Base-by-base conservation (phyloP, 53 echinoderm and acorn worm genomes). In the Astropecten irregularis region DNA sequence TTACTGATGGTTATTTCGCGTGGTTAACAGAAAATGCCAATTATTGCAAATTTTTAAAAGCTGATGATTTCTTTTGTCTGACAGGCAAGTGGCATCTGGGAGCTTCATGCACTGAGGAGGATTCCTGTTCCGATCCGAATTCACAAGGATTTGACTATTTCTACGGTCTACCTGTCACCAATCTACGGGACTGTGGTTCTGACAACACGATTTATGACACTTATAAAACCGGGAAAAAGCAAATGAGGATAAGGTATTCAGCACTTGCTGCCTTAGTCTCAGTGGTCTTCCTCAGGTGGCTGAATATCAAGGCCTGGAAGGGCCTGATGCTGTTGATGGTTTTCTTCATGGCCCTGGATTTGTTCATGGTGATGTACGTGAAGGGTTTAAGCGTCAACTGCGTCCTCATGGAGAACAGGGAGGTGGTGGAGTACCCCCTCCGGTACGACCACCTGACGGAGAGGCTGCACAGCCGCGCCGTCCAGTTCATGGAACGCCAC, bases 71-170 rank as follows among this genome's bases (percentile, higher is more conserved):
- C n/a, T n/a, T 70, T 36, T 53, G 11, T 49, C 40, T 27, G 9
- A 39, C 65, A 96, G 96, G 96, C 13, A 96, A 96, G 81, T 96
- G 96, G 96, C 96, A 96, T 54, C 55, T 96, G 36, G 96, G 96
- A 2, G 59, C 69, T 34, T 63, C 67, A 33, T 96, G 96, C 39
- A 71, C 67, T 7, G 59, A 57, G 31, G 67, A 65, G 23, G 59
- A 86, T 27, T 76, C 74, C 15, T 96, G 96, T 62, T 89, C 89
- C 13, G 91, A 96, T 38, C 96, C 96, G 13, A 91, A 91, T 54
- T 86, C 91, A 2, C 96, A 96, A 55, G 96, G 96, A 3, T 96
- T 96, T 8, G 89, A 96, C 66, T 96, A 91, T 74, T 96, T 89
- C 85, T 96, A 93, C 71, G 96, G 96, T 27, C 85, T 93, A 20